phyloP scores from a whole-genome alignment of 2,797 vertebrate species.

The Macroramphosus scolopax region DNA sequence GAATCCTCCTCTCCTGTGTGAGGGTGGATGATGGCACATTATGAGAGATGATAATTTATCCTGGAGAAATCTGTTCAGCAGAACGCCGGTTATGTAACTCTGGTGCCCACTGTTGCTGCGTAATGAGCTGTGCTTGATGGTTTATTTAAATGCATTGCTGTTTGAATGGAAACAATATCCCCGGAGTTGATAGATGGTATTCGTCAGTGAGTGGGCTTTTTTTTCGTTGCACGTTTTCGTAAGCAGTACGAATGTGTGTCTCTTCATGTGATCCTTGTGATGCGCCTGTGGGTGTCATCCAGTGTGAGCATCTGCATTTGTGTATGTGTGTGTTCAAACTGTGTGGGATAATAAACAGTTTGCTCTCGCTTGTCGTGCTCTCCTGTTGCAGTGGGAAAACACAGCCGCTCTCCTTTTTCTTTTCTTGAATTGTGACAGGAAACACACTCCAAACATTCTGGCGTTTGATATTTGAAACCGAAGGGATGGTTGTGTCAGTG shows the following conservation, averaged over 20 bases:
- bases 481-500: too few species aligned
- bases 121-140: slow-evolving; percentile 41
- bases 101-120: slow-evolving; percentile 39
- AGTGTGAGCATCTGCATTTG: slow-evolving; percentile 36
- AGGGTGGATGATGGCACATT: slow-evolving; percentile 29
- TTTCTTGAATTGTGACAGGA: too few species aligned
- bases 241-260: slow-evolving; percentile 16
- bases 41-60: slow-evolving; percentile 47
- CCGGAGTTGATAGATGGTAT: slow-evolving; percentile 26
- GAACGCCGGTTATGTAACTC: slow-evolving; percentile 57
- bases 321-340: slow-evolving; percentile 19
- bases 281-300: slow-evolving; percentile 54
- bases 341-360: slow-evolving; percentile 45
- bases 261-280: slow-evolving; percentile 22
- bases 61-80: slow-evolving; percentile 45
- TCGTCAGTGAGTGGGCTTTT: slow-evolving; percentile 42
- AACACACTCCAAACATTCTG: too few species aligned
- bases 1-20: slow-evolving; percentile 32
- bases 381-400: slow-evolving; percentile 27
- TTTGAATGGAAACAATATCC: slow-evolving; percentile 34
- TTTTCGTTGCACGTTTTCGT: slow-evolving; percentile 38
- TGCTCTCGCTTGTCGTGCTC: slow-evolving; percentile 25
- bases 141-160: slow-evolving; percentile 49
- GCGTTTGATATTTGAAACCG: too few species aligned
- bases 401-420: slow-evolving; percentile 6